Evolutionary conservation across 1,140 invertebrate genomes (phyloP), one percentile per base, ranked within the genome.

Genomic region (Tigriopus japonicus): DNA sequence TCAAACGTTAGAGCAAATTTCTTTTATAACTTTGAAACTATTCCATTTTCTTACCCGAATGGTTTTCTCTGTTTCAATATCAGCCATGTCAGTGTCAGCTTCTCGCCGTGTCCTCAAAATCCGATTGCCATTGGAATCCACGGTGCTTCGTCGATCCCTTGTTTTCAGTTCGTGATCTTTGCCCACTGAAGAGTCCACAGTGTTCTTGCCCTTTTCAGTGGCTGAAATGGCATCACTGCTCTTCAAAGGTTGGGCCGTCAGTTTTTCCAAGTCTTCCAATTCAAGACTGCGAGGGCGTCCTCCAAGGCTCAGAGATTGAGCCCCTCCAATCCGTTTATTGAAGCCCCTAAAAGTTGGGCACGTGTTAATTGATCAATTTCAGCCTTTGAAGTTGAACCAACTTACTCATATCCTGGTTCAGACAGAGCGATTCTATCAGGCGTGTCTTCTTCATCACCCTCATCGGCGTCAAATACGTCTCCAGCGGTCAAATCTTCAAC

Each of bases 61-160:
- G 45, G 21, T 49, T 49, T 49, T 49, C 21, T 49, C 45, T 2
- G 45, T 49, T 12, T 49, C 45, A 6, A 49, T 21, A 6, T 49
- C 45, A 21, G 45, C 45, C 45, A 49, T 49, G 14, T 54, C 52
- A 54, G 52, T 23, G 19, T 17, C 28, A 42, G 23, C 40, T 41
- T 42, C 40, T 5, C 40, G 23, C 2, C 23, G 24, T 3, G 42
- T 41, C n/a, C 23, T 58, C 12, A 58, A 41, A 17, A 58, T 58
- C 35, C 23, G 23, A 23, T 58, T 58, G 23, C 56, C 56, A 17
- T 58, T 58, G 2, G 23, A 24, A 42, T 58, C 56, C n/a, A 42
- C 40, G 40, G 56, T 17, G 21, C n/a, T n/a, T 6, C 56, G 3
- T 2, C 56, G 56, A 10, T 42, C 42, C 12, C 56, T 13, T 17